These are phyloP conservation scores for Peromyscus attwateri DNA, from an alignment of 2,797 vertebrate genomes.

Conservation along the genomic window DNA sequence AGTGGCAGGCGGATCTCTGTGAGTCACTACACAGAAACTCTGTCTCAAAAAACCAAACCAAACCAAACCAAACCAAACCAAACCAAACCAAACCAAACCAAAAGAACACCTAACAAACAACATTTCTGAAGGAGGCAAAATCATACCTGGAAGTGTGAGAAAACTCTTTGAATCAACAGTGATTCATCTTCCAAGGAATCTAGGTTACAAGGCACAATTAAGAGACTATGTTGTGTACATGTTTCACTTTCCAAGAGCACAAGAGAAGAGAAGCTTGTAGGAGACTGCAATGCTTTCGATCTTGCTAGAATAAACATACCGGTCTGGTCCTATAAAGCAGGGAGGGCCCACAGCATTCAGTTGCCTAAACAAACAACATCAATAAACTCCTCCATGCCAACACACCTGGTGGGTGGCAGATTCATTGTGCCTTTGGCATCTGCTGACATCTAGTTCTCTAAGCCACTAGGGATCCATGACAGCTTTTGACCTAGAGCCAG, in stretches of 20 bases:
- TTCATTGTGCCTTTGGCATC: not conserved
- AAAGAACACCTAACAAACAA: not conserved
- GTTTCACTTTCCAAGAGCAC: conserved; percentile 63
- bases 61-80: not conserved
- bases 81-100: not conserved
- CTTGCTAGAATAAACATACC: conserved; percentile 3
- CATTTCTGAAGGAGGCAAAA: conserved; percentile 46
- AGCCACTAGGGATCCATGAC: not conserved
- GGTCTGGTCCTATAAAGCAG: conserved; percentile 20
- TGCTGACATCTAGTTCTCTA: not conserved
- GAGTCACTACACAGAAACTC: not conserved
- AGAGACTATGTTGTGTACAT: conserved; percentile 35
- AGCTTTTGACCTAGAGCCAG: not conserved
- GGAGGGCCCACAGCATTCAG: not conserved
- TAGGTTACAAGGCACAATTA: conserved; percentile 47
- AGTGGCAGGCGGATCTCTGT: not conserved
- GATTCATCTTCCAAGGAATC: conserved; percentile 57
- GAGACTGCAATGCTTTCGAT: not conserved
- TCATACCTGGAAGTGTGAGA: not conserved
- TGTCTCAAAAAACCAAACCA: not conserved
- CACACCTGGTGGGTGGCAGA: not conserved
- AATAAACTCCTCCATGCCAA: not conserved
- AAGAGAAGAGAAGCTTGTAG: not conserved
- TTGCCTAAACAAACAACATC: not conserved
- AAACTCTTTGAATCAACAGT: not conserved